These are phyloP conservation scores for Hydrotaea cyrtoneurina DNA, from an alignment of 2,888 invertebrate species.

Conservation along the genomic window DNA sequence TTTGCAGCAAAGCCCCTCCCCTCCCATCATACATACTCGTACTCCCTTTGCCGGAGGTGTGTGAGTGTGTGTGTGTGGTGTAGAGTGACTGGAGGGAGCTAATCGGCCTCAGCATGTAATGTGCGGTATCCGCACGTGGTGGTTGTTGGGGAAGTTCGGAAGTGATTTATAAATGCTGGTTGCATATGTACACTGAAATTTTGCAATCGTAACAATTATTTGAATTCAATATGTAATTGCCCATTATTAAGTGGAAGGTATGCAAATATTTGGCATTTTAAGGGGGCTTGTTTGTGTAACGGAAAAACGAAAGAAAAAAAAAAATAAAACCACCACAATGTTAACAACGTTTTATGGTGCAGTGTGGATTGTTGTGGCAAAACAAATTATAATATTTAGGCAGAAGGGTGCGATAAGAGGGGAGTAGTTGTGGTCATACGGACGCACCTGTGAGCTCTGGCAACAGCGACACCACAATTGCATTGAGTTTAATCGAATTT, in stretches of 20 bases:
- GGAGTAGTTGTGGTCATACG: no score
- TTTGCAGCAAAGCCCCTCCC: background rate
- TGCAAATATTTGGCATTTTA: slow-evolving; percentile 26
- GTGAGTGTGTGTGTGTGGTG: background rate
- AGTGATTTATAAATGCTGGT: slow-evolving; percentile 30
- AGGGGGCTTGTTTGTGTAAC: background rate
- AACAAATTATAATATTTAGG: no score
- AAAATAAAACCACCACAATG: no score
- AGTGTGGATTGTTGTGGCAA: no score
- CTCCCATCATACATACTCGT: background rate
- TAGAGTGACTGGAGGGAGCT: background rate
- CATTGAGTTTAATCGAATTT: no score
- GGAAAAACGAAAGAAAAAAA: no score
- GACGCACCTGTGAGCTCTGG: no score
- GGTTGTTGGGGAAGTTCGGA: background rate
- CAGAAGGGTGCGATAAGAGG: no score
- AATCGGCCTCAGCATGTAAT: background rate
- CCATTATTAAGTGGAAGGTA: background rate
- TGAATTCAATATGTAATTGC: slow-evolving; percentile 35
- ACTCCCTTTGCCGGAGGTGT: no score
- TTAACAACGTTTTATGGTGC: no score
- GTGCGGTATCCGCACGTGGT: no score
- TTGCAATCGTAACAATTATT: slow-evolving; percentile 18
- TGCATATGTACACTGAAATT: slow-evolving; percentile 5
- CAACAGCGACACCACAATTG: no score